Base-by-base conservation (phyloP, 2,888 invertebrate species). In the Acleris holmiana region DNA sequence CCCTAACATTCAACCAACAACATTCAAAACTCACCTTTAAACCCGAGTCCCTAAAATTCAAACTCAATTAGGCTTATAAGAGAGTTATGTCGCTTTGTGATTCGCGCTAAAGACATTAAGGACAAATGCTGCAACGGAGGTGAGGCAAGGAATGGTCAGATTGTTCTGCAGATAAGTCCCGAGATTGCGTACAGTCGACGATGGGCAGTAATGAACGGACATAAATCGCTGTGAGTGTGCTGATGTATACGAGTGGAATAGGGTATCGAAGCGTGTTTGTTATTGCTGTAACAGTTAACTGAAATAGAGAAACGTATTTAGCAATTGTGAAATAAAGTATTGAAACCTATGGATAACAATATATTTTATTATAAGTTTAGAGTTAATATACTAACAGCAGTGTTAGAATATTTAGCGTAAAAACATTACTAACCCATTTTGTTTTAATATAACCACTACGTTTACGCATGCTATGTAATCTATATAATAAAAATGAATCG, bases 101-200 rank as follows among this genome's bases (percentile, higher is more conserved):
- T 44, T 35, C 3, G 19, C 29, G 15, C 13, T 19, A 21, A 40
- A 53, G 73, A 75, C 82, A 86, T 88, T 85, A 83, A 79, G 79
- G 76, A 80, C 87, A 86, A 77, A 76, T 86, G 88, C 80, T 84
- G 78, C 82, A 69, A 73, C 72, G 80, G 83, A 88, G 87, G 88
- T 88, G 85, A 79, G 82, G 85, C 73, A 73, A 76, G 74, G 73
- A 75, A 80, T 76, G 78, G 74, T 72, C 75, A 81, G 84, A 83
- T 85, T 82, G 82, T 81, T 81, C 78, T 76, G 67, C 69, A 79
- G 82, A 82, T 83, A 81, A 80, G 70, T 73, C 68, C 61, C 61
- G 70, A 74, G 71, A 75, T 75, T 74, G 73, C 72, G 67, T 68
- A 63, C 63, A 62, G 41, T 62, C 61, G 71, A 61, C 71, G 71